These are phyloP conservation scores for Pseudonaja textilis DNA, from an alignment of 2,113 vertebrate genomes.

Conservation along the genomic window DNA sequence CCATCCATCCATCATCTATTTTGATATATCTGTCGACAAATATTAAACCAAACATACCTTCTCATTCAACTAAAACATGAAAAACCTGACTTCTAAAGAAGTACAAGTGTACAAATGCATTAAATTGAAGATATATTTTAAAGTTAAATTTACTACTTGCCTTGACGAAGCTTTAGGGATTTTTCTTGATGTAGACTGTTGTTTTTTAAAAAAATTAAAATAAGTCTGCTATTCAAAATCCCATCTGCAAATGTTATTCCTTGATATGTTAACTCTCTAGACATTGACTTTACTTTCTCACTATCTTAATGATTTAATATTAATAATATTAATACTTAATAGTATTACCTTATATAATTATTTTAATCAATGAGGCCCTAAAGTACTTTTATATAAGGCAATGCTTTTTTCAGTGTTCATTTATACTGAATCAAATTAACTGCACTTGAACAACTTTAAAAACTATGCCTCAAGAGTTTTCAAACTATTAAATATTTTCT, in stretches of 20 bases:
- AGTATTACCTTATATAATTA: constrained; percentile 43
- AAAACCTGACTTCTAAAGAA: constrained; percentile 22
- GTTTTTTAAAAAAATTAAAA: constrained; percentile 15
- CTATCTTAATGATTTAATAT: constrained; percentile 14
- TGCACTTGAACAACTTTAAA: constrained; percentile 70
- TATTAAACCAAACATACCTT: neutral
- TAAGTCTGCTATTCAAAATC: neutral
- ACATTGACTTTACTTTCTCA: constrained; percentile 32
- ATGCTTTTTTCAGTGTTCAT: constrained; percentile 41
- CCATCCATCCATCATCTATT: too few species aligned
- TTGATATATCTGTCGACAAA: neutral
- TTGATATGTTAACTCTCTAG: constrained; percentile 12
- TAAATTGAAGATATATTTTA: constrained; percentile 1
- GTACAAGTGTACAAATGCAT: neutral
- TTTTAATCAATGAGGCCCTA: constrained; percentile 43
- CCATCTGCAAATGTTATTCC: neutral
- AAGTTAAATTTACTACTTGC: constrained; percentile 29
- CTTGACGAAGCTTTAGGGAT: constrained; percentile 14
- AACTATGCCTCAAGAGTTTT: constrained; percentile 74
- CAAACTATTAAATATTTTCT: constrained; percentile 81
- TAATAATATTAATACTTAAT: too few species aligned
- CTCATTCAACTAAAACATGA: neutral
- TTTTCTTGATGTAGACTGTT: constrained; percentile 19
- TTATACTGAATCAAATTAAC: constrained; percentile 69
- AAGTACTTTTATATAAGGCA: constrained; percentile 35